phyloP scores from a whole-genome alignment of 1,140 invertebrate species.

The Maconellicoccus hirsutus region DNA sequence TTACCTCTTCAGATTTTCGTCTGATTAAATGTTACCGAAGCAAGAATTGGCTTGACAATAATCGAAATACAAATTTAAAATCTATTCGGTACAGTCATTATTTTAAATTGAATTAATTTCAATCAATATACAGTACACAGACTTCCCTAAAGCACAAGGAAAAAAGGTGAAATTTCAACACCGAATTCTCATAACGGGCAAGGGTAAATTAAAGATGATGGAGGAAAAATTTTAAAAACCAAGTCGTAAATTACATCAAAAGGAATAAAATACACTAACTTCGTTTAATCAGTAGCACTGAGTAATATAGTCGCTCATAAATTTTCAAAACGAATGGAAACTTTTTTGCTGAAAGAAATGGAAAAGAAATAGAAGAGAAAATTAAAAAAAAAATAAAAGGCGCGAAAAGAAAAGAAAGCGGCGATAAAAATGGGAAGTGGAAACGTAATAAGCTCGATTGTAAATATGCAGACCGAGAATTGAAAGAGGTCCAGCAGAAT shows the following conservation, averaged over 20 bases:
- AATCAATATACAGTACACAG: too few relatives aligned
- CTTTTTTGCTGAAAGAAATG: neutral
- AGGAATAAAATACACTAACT: constrained; percentile 1
- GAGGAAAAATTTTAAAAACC: neutral
- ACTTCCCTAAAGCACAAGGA: too few relatives aligned
- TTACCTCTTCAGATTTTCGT: too few relatives aligned
- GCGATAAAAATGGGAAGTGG: neutral
- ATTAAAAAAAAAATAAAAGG: neutral
- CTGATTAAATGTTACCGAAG: too few relatives aligned
- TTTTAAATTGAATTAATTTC: too few relatives aligned
- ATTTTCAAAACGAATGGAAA: constrained; percentile 12
- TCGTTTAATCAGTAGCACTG: constrained; percentile 14
- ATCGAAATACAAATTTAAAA: too few relatives aligned
- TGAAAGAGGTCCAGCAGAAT: neutral
- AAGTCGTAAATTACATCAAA: constrained; percentile 14
- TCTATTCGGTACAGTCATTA: too few relatives aligned
- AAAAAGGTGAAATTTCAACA: too few relatives aligned
- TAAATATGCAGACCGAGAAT: neutral
- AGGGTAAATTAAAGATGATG: neutral
- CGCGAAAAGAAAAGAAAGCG: neutral
- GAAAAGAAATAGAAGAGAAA: neutral
- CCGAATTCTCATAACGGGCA: too few relatives aligned
- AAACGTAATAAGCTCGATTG: neutral
- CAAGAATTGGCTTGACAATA: too few relatives aligned
- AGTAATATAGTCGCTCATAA: constrained; percentile 15